A percentile compares a stretch with the other conserved stretches of the same genome.
Conservation (phyloP, 2,888 invertebrate genomes). For the Macropis europaea region DNA sequence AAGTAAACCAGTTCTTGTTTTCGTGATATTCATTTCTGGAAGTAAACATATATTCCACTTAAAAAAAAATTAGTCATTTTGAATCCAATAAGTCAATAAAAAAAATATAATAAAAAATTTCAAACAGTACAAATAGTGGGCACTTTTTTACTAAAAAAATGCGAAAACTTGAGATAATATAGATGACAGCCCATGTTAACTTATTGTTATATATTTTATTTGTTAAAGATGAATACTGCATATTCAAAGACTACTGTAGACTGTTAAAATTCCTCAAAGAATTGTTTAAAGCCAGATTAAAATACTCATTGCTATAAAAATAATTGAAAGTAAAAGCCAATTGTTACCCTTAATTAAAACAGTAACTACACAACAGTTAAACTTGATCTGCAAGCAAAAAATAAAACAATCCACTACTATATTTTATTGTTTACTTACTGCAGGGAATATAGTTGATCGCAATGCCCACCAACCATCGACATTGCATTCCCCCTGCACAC, state of each 20-base stretch:
- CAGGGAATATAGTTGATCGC: constrained; percentile 80
- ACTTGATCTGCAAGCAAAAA: constrained; percentile 37
- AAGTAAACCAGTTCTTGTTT: no score
- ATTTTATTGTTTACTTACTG: constrained; percentile 77
- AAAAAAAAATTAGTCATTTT: no score
- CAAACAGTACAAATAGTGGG: no score
- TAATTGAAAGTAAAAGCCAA: background rate
- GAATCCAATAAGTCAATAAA: no score
- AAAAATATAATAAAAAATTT: no score
- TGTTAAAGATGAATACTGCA: constrained; percentile 10
- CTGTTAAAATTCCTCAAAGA: background rate
- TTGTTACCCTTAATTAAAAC: constrained; percentile 19
- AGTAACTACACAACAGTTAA: constrained; percentile 32
- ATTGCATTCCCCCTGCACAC: constrained; percentile 80
- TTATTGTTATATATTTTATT: background rate
- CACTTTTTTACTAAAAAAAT: no score
- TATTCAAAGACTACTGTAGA: background rate
- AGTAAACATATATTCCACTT: no score
- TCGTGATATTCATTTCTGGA: no score
- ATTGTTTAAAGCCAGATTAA: constrained; percentile 5
- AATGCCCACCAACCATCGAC: constrained; percentile 79
- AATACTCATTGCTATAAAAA: background rate
- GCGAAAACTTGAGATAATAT: no score
- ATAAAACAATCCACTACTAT: constrained; percentile 50
- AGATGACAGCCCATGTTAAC: background rate